Conservation (phyloP, 2,113 vertebrate species). For the Hypomesus transpacificus region DNA sequence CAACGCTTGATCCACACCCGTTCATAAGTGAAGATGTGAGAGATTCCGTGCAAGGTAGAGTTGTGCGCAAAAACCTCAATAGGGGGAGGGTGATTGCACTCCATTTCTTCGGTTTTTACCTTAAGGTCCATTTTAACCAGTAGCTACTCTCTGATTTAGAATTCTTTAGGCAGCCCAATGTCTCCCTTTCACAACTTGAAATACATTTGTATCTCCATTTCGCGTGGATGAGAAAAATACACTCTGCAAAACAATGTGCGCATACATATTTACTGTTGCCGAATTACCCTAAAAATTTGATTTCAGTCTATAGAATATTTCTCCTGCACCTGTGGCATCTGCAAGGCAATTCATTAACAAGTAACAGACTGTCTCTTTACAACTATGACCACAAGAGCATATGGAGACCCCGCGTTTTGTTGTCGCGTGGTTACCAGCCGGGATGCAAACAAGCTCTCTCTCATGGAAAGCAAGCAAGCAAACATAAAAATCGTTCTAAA, state of each 20-base stretch:
- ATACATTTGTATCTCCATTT: not conserved
- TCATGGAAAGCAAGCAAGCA: conserved; percentile 29
- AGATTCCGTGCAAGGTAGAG: conserved; percentile 93
- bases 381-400: conserved; percentile 27
- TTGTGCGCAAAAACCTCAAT: conserved; percentile 93
- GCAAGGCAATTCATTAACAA: conserved; percentile 17
- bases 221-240: not conserved
- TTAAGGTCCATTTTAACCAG: conserved; percentile 85
- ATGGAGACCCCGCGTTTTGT: conserved; percentile 27
- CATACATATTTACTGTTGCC: not conserved
- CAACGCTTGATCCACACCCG: conserved; percentile 85
- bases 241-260: not conserved
- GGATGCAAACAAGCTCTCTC: conserved; percentile 3
- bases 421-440: conserved; percentile 31
- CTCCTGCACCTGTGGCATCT: conserved; percentile 52
- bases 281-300: not conserved
- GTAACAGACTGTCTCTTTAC: not conserved
- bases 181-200: not conserved
- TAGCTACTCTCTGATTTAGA: not conserved
- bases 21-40: conserved; percentile 97
- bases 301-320: not conserved
- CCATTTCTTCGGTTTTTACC: conserved; percentile 83
- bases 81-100: conserved; percentile 81
- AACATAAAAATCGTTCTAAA: not conserved
- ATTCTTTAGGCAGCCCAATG: not conserved